Evolutionary conservation across 2,888 invertebrate genomes (phyloP).

Genomic region (Bembecia ichneumoniformis): DNA sequence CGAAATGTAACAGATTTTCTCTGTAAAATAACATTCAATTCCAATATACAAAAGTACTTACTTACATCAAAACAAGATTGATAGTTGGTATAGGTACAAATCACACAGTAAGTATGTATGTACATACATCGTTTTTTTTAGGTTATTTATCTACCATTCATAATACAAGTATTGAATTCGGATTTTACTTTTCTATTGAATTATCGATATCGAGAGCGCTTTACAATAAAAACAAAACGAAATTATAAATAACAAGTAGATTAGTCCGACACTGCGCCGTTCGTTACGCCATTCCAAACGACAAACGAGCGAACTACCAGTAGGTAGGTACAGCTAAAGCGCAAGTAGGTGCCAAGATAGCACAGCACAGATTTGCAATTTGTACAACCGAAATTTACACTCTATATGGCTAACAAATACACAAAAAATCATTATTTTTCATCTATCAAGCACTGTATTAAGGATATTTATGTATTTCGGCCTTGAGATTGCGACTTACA

Average conservation of each 20-base stretch:
- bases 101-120: background rate
- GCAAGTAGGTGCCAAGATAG: background rate
- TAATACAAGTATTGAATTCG: too few species aligned
- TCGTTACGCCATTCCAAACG: background rate
- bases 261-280: background rate
- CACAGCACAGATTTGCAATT: background rate
- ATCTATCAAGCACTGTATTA: background rate
- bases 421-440: too few species aligned
- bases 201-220: too few species aligned
- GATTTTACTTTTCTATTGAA: too few species aligned
- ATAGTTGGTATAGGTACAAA: background rate
- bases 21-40: constrained; percentile 6
- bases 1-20: constrained; percentile 60
- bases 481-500: constrained; percentile 68
- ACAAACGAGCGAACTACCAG: background rate
- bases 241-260: background rate
- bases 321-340: background rate
- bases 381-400: background rate
- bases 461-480: constrained; percentile 67
- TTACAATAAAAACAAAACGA: background rate
- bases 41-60: too few species aligned
- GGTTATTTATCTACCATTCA: too few species aligned
- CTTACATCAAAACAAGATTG: too few species aligned
- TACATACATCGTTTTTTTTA: background rate
- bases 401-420: too few species aligned